Conservation (phyloP, 2,797 vertebrate genomes). For the Galaxias olidus region DNA sequence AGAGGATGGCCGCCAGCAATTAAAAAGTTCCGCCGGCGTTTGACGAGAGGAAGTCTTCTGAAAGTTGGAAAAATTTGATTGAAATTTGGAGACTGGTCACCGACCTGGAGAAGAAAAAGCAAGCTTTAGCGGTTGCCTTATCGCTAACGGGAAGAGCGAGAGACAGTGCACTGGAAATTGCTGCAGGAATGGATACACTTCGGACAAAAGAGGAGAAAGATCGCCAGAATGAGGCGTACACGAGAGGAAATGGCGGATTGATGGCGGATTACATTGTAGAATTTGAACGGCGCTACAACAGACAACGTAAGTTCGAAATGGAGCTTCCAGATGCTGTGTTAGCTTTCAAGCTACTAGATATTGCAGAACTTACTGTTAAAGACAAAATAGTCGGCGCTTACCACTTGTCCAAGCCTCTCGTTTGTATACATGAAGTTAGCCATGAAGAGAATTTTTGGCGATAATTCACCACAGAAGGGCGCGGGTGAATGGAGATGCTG, state of each 20-base stretch:
- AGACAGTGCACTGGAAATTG: slow-evolving; percentile 17
- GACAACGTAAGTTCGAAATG: slow-evolving; percentile 24
- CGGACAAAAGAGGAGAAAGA: slow-evolving; percentile 35
- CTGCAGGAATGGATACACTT: too few relatives aligned
- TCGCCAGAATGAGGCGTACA: slow-evolving; percentile 17
- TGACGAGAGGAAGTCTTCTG: background rate
- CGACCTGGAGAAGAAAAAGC: slow-evolving; percentile 11
- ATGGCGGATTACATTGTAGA: slow-evolving; percentile 29
- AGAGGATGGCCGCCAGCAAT: too few relatives aligned
- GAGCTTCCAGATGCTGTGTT: slow-evolving; percentile 22
- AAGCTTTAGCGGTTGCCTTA: slow-evolving; percentile 3
- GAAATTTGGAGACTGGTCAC: slow-evolving; percentile 14
- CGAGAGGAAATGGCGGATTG: background rate
- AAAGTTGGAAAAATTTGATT: slow-evolving; percentile 17
- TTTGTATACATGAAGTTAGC: slow-evolving; percentile 28
- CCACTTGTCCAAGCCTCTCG: slow-evolving; percentile 1
- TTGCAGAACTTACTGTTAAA: slow-evolving; percentile 5
- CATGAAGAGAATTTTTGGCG: slow-evolving; percentile 26
- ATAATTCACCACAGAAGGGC: too few relatives aligned
- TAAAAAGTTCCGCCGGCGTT: slow-evolving; percentile 1
- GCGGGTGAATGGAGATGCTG: background rate
- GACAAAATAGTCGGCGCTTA: slow-evolving; percentile 30
- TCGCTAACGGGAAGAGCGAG: background rate
- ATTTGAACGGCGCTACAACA: slow-evolving; percentile 20
- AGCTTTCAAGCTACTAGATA: slow-evolving; percentile 31